Evolutionary conservation across 2,113 vertebrate species (phyloP).

Genomic region (Climacteris rufus): DNA sequence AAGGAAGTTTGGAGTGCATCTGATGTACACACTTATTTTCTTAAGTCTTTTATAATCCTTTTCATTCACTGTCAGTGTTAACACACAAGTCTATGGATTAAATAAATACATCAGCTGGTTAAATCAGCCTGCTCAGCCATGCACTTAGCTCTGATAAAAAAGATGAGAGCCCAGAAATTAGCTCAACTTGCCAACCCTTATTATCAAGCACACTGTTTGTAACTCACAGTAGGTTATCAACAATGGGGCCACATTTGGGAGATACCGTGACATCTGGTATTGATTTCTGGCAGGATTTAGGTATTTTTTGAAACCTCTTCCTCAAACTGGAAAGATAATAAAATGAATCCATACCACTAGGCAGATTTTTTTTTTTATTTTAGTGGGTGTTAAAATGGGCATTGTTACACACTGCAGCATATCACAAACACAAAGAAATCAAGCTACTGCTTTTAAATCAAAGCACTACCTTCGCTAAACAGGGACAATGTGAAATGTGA

Average conservation of each 20-base stretch:
- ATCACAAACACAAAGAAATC: background rate
- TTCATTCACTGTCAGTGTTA: background rate
- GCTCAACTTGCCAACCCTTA: background rate
- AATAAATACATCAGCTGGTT: background rate
- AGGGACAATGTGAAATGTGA: background rate
- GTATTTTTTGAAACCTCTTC: background rate
- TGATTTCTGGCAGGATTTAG: constrained; percentile 14
- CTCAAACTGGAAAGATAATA: background rate
- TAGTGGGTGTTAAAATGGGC: background rate
- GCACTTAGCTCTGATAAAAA: background rate
- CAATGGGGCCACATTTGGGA: background rate
- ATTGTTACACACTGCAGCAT: background rate
- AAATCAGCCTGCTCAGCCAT: background rate
- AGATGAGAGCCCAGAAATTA: background rate
- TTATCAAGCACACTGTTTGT: constrained; percentile 21
- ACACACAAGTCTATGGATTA: background rate
- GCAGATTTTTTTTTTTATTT: background rate
- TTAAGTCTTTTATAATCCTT: background rate
- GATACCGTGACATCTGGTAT: background rate
- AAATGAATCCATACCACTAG: background rate
- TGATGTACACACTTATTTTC: background rate
- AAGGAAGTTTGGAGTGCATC: background rate
- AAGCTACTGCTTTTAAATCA: background rate
- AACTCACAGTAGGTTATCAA: constrained; percentile 14
- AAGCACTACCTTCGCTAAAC: background rate